Evolutionary conservation across 2,113 vertebrate genomes (phyloP).

Genomic region (Crotalus helleri): DNA sequence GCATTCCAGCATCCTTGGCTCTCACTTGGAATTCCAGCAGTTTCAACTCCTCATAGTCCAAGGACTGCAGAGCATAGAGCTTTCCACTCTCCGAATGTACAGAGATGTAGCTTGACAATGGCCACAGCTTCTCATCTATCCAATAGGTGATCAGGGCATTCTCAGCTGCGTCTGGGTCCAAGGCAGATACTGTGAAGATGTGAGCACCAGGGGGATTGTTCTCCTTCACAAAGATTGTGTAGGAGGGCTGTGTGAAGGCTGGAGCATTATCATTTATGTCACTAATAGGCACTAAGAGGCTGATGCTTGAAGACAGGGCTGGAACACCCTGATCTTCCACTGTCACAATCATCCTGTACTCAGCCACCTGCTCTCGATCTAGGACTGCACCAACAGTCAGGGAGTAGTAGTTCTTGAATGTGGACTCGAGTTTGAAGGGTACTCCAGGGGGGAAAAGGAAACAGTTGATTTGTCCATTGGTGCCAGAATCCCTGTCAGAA

Average conservation of each 20-base stretch:
- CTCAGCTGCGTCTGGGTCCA: background rate
- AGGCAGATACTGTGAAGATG: background rate
- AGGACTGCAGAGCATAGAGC: background rate
- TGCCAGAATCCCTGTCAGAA: background rate
- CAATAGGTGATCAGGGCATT: background rate
- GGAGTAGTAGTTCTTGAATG: background rate
- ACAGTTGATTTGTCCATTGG: background rate
- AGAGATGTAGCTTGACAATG: background rate
- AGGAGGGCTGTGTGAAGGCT: background rate
- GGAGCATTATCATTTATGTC: background rate
- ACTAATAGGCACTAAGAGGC: background rate
- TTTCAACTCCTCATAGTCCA: background rate
- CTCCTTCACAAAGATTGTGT: background rate
- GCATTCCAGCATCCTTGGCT: background rate
- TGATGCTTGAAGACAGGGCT: background rate
- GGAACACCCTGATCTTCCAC: background rate
- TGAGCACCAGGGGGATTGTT: background rate
- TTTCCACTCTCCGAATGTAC: background rate
- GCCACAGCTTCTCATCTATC: background rate
- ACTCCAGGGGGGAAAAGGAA: rapidly evolving
- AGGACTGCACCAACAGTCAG: background rate
- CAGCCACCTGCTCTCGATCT: background rate
- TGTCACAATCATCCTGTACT: background rate
- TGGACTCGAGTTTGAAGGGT: background rate
- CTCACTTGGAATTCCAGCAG: background rate